Base-by-base conservation (phyloP, 2,888 invertebrate genomes). In the Orchesella flavescens region DNA sequence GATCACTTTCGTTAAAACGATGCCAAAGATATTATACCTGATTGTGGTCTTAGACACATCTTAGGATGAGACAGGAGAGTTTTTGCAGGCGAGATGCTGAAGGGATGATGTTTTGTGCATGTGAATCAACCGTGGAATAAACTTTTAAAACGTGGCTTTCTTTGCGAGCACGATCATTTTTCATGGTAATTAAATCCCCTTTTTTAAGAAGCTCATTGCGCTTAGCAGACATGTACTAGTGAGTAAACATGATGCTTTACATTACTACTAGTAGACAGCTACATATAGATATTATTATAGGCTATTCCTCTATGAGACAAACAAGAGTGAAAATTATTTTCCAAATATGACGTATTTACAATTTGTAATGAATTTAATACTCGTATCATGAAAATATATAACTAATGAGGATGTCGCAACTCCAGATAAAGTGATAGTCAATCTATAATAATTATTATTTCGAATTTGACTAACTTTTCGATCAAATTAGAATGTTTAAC, bases 141-240 rank as follows among this genome's bases (percentile, higher is more conserved):
- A 66, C 55, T 61, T 53, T 53, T 72, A 72, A 57, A 72, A 72
- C 55, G 72, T 72, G 55, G 72, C 43, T 55, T 72, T 72, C 57
- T 72, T 55, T 57, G n/a, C 15, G 57, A 34, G 72, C 57, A 57
- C 57, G 57, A 61, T 46, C 69, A 77, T 77, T 61, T 77, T 77
- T 77, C 77, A 77, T 69, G 77, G 77, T 77, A 77, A 77, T 77
- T 77, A 77, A 77, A 68, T 57, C 59, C 23, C 59, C 61, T n/a
- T 46, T 77, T 77, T 77, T 77, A 34, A 59, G 44, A 75, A 44
- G 17, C 57, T 61, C 57, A 66, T 66, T 66, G 66, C 43, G 66
- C 43, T 66, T 44, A 34, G 34, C 7, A 34, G 34, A 34, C 34
- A 34, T 34, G 34, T 34, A 34, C 34, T 69, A 24, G 15, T 17